Evolutionary conservation across 2,113 vertebrate genomes (phyloP), one percentile per base, ranked within the genome.

Genomic region (Psittacula cyanocephala): DNA sequence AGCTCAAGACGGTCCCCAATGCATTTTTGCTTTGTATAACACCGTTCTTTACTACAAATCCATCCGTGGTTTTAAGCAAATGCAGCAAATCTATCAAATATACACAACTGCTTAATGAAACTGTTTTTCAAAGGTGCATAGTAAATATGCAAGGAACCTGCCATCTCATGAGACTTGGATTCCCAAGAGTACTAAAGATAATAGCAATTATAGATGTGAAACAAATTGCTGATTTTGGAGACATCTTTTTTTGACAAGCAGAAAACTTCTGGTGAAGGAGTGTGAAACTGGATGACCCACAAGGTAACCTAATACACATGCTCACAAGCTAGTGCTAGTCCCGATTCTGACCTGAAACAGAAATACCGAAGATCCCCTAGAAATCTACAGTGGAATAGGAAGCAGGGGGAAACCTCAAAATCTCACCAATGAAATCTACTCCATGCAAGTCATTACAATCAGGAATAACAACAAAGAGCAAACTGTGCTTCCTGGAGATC

Each of bases 221-320:
- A 59, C 17, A 60, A 62, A 74, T 15, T 37, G 19, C 18, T 39
- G 29, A 15, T 5, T 67, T 77, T 87, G 59, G 64, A 65, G 39
- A 59, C 19, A 16, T 29, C 24, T 59, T 47, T 65, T 28, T 39
- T 55, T 77, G 78, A 35, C 29, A 50, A 60, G 35, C 22, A 64
- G 60, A 63, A 91, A 59, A 41, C 2, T 24, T 49, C 13, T 11
- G 22, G 18, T 52, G 12, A 53, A 81, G 49, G 33, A 23, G 16
- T 1, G 7, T 5, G 12, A 64, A n/a, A 43, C 49, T 28, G 14
- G 3, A 17, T 41, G 33, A 46, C 44, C 39, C 37, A 13, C 29
- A 57, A 17, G 13, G 9, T 33, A 57, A 19, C 19, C 2, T 11
- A 69, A 22, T 10, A 4, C 16, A 41, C 2, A 0, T 10, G 5